These are phyloP conservation scores for Ochotona princeps DNA, from an alignment of 2,113 vertebrate genomes.

Conservation along the genomic window DNA sequence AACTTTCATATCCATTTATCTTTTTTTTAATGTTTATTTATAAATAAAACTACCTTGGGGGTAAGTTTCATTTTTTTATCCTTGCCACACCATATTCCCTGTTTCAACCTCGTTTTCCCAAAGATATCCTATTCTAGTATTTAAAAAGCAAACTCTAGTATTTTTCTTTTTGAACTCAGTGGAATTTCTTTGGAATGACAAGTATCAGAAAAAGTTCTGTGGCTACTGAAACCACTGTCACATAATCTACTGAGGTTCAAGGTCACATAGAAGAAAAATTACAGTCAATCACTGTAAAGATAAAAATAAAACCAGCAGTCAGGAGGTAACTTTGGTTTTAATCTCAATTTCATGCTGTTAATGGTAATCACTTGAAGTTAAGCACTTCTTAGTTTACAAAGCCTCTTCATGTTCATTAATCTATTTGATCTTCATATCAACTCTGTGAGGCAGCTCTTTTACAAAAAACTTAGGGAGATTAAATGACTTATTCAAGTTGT, in stretches of 20 bases:
- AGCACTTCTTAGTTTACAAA: conserved; percentile 30
- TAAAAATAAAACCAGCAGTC: conserved; percentile 19
- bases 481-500: background rate
- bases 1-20: background rate
- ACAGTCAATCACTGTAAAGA: conserved; percentile 25
- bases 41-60: background rate
- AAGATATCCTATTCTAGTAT: conserved; percentile 48
- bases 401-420: conserved; percentile 6
- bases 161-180: conserved; percentile 50
- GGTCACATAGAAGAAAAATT: conserved; percentile 24
- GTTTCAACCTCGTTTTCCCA: conserved; percentile 29
- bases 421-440: background rate
- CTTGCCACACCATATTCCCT: background rate
- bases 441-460: background rate
- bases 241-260: conserved; percentile 31
- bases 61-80: conserved; percentile 43
- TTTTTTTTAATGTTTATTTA: background rate
- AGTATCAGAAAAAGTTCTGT: conserved; percentile 70
- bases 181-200: conserved; percentile 79
- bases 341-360: background rate
- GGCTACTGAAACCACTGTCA: conserved; percentile 13
- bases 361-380: background rate
- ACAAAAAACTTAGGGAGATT: conserved; percentile 1
- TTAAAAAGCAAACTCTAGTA: conserved; percentile 50
- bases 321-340: conserved; percentile 3